phyloP scores from a whole-genome alignment of 2,113 vertebrate genomes.

The Coptodon rendalli region DNA sequence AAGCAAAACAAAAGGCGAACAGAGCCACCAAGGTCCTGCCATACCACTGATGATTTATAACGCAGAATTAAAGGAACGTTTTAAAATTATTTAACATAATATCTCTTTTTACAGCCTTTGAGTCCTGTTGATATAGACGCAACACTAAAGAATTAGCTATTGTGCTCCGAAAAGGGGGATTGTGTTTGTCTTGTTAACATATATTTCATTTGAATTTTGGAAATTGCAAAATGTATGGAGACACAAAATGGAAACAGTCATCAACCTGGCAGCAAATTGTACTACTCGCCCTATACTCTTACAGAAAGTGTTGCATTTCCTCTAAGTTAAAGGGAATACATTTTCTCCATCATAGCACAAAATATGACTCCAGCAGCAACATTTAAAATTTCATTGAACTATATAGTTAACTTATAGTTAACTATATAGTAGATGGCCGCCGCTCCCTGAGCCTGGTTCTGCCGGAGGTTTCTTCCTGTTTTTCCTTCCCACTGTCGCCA shows the following conservation, averaged over 20 bases:
- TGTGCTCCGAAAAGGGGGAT: background rate
- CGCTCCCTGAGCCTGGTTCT: too few relatives aligned
- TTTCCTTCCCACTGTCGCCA: too few relatives aligned
- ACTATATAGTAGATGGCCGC: too few relatives aligned
- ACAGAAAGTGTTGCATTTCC: background rate
- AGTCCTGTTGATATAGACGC: background rate
- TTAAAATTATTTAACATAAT: background rate
- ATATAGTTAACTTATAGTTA: too few relatives aligned
- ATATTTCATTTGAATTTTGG: background rate
- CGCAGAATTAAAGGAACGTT: background rate
- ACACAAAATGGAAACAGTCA: background rate
- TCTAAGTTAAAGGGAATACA: background rate
- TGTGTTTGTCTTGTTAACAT: background rate
- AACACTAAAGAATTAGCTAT: background rate
- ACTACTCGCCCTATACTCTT: background rate
- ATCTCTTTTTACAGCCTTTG: background rate
- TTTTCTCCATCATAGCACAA: background rate
- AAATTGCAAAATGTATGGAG: background rate
- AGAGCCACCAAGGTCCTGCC: background rate
- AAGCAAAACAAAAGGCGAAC: background rate
- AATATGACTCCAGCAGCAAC: background rate
- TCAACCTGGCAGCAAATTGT: background rate
- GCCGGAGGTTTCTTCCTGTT: too few relatives aligned
- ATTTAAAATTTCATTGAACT: background rate
- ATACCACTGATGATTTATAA: background rate